Base-by-base conservation (phyloP, 2,113 vertebrate species). In the Apaloderma vittatum region DNA sequence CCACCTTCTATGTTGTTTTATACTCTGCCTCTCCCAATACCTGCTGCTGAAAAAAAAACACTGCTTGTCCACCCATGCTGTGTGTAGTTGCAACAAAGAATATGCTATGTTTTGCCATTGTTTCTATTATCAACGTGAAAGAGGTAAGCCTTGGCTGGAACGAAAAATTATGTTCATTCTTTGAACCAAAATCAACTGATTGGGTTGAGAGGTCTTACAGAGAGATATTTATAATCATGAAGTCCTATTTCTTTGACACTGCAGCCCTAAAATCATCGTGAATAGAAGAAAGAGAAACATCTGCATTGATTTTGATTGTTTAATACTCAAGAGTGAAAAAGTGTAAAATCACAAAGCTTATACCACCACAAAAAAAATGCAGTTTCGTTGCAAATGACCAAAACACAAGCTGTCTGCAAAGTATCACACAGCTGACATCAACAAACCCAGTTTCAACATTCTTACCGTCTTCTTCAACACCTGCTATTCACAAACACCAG, bases 251-350 rank as follows among this genome's bases (percentile, higher is more conserved):
- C 65, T 81, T 79, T 67, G 67, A 37, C 59, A 46, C 4, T 1
- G 27, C 34, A 91, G n/a, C 59, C 32, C 73, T 86, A 36, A 68
- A 79, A 91, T 65, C 22, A 80, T 17, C 36, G 67, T 36, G 61
- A n/a, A 40, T 34, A 22, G 49, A 96, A 96, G 12, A 78, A 55
- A 43, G 70, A 89, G 59, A 94, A 92, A 92, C 86, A 73, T 55
- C 55, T 55, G 75, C 16, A 1, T 72, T 93, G 68, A 74, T 95
- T 97, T 97, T 94, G 81, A 97, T 91, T 48, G 78, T 97, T 97
- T 97, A 97, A 97, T 97, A 97, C 72, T 96, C 90, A 96, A 95
- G 86, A 95, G 96, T 95, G 96, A 93, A 96, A 97, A 97, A 97
- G 96, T 97, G 96, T 87, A 96, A 97, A 97, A 93, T 97, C 96